Percentiles rank a stretch among this genome's conserved stretches.
These are phyloP conservation scores for Neodon shergylaensis DNA, from an alignment of 2,113 vertebrate genomes.

Conservation along the genomic window DNA sequence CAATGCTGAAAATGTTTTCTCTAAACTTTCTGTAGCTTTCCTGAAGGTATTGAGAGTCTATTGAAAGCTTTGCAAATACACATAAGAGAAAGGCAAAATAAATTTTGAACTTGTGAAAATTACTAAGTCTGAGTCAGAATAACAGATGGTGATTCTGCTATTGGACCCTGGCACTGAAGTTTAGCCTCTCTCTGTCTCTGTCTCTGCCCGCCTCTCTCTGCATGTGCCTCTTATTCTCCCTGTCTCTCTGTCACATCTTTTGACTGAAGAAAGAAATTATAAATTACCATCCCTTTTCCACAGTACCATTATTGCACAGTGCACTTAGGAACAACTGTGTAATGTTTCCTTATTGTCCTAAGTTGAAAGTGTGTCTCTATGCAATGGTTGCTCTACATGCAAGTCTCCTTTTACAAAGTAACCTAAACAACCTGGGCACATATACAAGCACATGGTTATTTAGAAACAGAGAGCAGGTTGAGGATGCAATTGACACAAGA, in stretches of 20 bases:
- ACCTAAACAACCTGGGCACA: not conserved
- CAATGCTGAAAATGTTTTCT: not conserved
- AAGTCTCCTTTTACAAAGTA: not conserved
- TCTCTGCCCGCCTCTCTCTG: not conserved
- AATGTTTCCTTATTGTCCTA: not conserved
- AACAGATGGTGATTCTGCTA: not conserved
- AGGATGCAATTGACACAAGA: not conserved
- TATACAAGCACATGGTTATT: rapidly evolving
- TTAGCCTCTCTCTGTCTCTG: not conserved
- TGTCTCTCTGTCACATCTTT: not conserved
- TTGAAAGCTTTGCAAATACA: not conserved
- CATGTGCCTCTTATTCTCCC: not conserved
- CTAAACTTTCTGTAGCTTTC: not conserved
- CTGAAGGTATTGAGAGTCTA: not conserved
- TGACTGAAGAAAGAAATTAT: not conserved
- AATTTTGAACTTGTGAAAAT: not conserved
- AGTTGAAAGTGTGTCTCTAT: not conserved
- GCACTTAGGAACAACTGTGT: not conserved
- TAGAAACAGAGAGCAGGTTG: not conserved
- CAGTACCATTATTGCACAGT: not conserved
- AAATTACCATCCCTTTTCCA: not conserved
- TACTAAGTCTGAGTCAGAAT: rapidly evolving
- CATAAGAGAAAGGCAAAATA: not conserved
- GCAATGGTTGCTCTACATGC: rapidly evolving
- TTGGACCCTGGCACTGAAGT: not conserved